Base-by-base conservation (phyloP, 2,113 vertebrate genomes). In the Anolis carolinensis region DNA sequence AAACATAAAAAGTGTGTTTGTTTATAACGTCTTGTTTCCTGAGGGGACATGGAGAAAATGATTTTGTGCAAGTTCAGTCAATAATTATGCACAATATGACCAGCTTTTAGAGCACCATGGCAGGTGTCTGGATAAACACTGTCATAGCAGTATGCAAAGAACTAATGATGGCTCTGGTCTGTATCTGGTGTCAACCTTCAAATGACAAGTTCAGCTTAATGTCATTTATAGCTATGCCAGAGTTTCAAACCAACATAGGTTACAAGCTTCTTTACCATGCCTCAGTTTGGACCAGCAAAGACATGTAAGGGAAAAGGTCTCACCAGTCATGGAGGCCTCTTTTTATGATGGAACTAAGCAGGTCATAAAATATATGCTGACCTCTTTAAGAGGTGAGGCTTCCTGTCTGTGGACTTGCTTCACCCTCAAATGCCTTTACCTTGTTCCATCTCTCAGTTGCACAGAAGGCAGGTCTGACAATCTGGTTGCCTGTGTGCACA, bases 401-500 rank as follows among this genome's bases (percentile, higher is more conserved):
- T 85, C 32, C 10, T 59, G 68, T 32, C 30, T 52, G 44, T 71
- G 70, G 44, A 32, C 44, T 11, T 34, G 36, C 14, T 62, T 75
- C 44, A 62, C 39, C 25, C 34, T 8, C 27, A 74, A 2, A 20
- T 44, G 5, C 21, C 9, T 79, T 79, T 39, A 30, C 10, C 36
- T 50, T 76, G n/a, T 77, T 78, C 30, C 83, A 30, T 30, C 7
- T 10, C 62, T 52, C 67, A 27, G 68, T 9, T 55, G 2, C 25
- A 9, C 73, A 83, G 36, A 62, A 70, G 14, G 1, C 23, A 34
- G 11, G n/a, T 30, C 48, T 70, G 75, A 55, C 4, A 70, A 68
- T 39, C 11, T 89, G 48, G 39, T 80, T 91, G 93, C 90, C 78
- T 93, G 87, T 78, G 76, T 81, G 89, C 89, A 89, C 82, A 70